Evolutionary conservation across 2,888 invertebrate genomes (phyloP), one percentile per base, ranked within the genome.

Genomic region (Cheilosia pagana): DNA sequence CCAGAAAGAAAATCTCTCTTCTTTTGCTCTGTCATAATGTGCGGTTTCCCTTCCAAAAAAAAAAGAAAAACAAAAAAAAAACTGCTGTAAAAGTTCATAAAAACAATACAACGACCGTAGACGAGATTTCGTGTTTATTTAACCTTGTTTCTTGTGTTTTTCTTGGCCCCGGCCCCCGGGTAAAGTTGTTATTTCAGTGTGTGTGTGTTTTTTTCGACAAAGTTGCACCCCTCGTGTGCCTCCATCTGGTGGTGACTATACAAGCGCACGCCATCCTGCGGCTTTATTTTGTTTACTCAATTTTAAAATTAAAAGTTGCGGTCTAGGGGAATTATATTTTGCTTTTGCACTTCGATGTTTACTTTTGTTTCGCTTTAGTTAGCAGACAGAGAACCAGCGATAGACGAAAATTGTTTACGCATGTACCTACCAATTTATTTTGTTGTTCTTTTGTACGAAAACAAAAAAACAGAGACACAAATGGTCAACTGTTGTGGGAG

Each of bases 131-230:
- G 50, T 81, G 65, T 86, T 77, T 86, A 72, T 68, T 77, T 86
- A 86, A 81, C 86, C 86, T 86, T 86, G 81, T 86, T 86, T 72
- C 79, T 59, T 74, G 63, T 81, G 68, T 86, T 86, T 81, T 77
- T 77, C 72, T 86, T 86, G 86, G 86, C 72, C 81, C n/a, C 59
- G 59, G 86, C 81, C 72, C 81, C n/a, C 59, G 59, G 57, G 52
- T 53, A 35, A 6, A 35, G 5, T 3, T 28, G 14, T 31, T 25
- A 0, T 16, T 62, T 12, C 12, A 12, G 10, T 35, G 0, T 2
- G 1, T 35, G 12, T 35, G 12, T 35, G 12, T 35, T 35, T 35
- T 35, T 35, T 35, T 12, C 12, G 35, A 35, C 35, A 35, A 35
- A 35, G 43, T 31, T 75, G n/a, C 39, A 39, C 59, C 59, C 41